Conservation (phyloP, 2,888 invertebrate genomes). For the Apodemia arnacis region DNA sequence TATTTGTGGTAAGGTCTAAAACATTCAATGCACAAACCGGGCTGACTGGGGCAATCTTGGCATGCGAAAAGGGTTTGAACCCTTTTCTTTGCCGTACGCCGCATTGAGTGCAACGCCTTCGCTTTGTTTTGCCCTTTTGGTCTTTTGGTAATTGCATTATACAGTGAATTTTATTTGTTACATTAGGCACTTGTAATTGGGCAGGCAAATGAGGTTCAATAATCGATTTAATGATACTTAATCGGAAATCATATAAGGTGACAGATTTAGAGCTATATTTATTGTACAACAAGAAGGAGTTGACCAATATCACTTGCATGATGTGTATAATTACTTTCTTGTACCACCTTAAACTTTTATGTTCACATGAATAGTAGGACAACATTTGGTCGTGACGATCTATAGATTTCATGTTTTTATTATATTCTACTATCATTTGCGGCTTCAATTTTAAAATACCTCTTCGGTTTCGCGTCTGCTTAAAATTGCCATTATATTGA, state of each 20-base stretch:
- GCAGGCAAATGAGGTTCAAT: neutral
- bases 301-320: slow-evolving; percentile 61
- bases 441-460: slow-evolving; percentile 14
- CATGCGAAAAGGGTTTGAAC: slow-evolving; percentile 42
- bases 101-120: neutral
- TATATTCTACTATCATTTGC: neutral
- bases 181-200: neutral
- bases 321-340: slow-evolving; percentile 79
- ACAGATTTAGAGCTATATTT: slow-evolving; percentile 14
- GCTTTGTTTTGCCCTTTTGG: slow-evolving; percentile 4
- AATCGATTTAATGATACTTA: slow-evolving; percentile 13
- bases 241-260: slow-evolving; percentile 24
- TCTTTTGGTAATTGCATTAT: neutral
- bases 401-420: slow-evolving; percentile 42
- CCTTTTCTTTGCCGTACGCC: neutral
- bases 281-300: slow-evolving; percentile 47
- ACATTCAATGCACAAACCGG: slow-evolving; percentile 53
- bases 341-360: slow-evolving; percentile 80
- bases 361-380: slow-evolving; percentile 81
- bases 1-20: slow-evolving; percentile 50
- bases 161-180: neutral
- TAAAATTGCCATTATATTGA: slow-evolving; percentile 79
- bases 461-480: slow-evolving; percentile 65
- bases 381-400: slow-evolving; percentile 84
- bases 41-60: slow-evolving; percentile 40